These are phyloP conservation scores for Pao palembangensis DNA, from an alignment of 2,113 vertebrate genomes.

Conservation along the genomic window DNA sequence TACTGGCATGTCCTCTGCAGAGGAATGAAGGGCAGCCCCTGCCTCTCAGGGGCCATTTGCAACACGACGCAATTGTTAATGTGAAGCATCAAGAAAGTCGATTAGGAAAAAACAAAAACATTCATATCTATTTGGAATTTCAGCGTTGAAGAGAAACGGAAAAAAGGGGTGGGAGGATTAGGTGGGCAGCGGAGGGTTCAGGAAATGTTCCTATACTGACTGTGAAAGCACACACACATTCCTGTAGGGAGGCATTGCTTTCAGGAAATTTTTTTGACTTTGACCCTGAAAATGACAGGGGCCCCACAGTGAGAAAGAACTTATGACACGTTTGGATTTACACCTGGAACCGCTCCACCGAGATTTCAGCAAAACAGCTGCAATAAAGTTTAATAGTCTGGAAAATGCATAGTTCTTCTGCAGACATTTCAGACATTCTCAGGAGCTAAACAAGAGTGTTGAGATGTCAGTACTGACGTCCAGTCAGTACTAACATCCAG, in stretches of 20 bases:
- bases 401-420: too few relatives aligned
- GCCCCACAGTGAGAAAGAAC: slow-evolving; percentile 13
- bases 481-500: too few relatives aligned
- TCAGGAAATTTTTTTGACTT: slow-evolving; percentile 26
- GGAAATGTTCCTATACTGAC: slow-evolving; percentile 15
- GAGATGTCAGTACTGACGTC: too few relatives aligned
- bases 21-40: slow-evolving; percentile 67
- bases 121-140: slow-evolving; percentile 59
- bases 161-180: slow-evolving; percentile 45
- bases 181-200: slow-evolving; percentile 17
- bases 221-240: slow-evolving; percentile 6
- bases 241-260: slow-evolving; percentile 7
- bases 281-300: slow-evolving; percentile 23
- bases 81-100: slow-evolving; percentile 49
- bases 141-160: slow-evolving; percentile 51
- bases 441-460: too few relatives aligned
- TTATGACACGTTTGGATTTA: slow-evolving; percentile 17
- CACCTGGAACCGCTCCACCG: slow-evolving; percentile 11
- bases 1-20: slow-evolving; percentile 66
- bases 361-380: background rate
- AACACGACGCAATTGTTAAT: slow-evolving; percentile 56
- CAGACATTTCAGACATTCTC: too few relatives aligned
- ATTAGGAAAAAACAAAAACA: slow-evolving; percentile 36
- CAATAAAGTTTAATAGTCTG: background rate
- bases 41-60: slow-evolving; percentile 62